A percentile compares a stretch with the other conserved stretches of the same genome.
These are phyloP conservation scores for Perca schrenkii DNA, from an alignment of 2,113 vertebrate species.

Conservation along the genomic window DNA sequence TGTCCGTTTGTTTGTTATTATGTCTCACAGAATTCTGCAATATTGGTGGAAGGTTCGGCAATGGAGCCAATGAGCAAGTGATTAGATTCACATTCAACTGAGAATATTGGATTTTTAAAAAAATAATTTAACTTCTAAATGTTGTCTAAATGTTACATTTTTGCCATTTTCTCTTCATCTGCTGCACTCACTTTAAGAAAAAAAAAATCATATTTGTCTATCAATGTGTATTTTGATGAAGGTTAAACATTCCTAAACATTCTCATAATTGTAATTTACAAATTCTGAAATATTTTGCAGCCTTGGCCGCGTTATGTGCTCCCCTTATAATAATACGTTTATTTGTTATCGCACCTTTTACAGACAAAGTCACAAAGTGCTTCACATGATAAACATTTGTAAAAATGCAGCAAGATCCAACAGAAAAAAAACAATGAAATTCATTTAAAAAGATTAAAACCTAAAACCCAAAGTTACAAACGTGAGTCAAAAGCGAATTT, in stretches of 20 bases:
- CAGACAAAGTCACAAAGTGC: too few relatives aligned
- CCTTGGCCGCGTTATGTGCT: neutral
- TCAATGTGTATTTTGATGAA: neutral
- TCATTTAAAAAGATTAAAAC: too few relatives aligned
- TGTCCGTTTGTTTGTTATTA: too few relatives aligned
- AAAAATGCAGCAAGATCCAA: too few relatives aligned
- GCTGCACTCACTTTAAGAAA: neutral
- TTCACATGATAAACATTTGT: too few relatives aligned
- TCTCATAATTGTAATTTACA: neutral
- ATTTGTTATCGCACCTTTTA: too few relatives aligned
- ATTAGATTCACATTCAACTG: neutral
- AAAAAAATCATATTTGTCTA: neutral
- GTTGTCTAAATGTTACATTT: neutral
- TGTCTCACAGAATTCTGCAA: neutral
- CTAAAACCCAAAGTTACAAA: too few relatives aligned
- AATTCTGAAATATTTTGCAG: neutral
- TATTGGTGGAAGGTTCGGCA: neutral
- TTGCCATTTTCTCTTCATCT: neutral
- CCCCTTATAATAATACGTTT: neutral
- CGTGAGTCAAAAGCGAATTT: too few relatives aligned
- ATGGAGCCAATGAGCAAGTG: neutral
- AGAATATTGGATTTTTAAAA: neutral
- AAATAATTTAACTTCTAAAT: neutral
- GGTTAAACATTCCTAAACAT: neutral
- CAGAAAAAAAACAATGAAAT: too few relatives aligned